Evolutionary conservation across 2,888 invertebrate species (phyloP).

Genomic region (Acronicta psi): DNA sequence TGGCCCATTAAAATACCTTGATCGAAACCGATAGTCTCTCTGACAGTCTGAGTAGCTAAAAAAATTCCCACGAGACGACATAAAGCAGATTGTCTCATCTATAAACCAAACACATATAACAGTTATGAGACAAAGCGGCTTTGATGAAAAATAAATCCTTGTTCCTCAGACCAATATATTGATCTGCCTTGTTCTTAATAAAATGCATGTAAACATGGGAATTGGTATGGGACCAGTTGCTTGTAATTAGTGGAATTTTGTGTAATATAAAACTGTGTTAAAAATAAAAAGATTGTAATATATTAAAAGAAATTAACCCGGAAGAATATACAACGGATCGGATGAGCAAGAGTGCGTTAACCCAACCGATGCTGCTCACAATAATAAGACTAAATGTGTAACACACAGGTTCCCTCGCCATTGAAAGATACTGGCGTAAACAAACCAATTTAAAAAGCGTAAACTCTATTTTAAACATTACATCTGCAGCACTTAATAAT

Average conservation of each 20-base stretch:
- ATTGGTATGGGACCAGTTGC: too few species aligned
- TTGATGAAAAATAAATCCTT: constrained; percentile 40
- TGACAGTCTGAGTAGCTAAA: constrained; percentile 20
- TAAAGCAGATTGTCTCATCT: constrained; percentile 39
- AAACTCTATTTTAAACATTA: constrained; percentile 62
- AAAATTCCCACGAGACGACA: constrained; percentile 54
- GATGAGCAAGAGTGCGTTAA: constrained; percentile 78
- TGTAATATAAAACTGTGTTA: constrained; percentile 7
- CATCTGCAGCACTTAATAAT: constrained; percentile 41
- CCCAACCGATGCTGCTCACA: constrained; percentile 72
- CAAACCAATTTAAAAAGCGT: constrained; percentile 72
- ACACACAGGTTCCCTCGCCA: constrained; percentile 70
- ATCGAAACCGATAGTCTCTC: constrained; percentile 26
- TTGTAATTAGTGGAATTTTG: constrained; percentile 16
- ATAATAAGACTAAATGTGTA: constrained; percentile 76
- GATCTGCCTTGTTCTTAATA: constrained; percentile 17
- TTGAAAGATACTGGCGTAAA: constrained; percentile 74
- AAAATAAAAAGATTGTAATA: constrained; percentile 54
- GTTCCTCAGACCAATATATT: too few species aligned
- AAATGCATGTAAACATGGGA: constrained; percentile 9
- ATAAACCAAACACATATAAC: constrained; percentile 36
- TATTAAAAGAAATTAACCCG: constrained; percentile 67
- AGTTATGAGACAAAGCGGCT: constrained; percentile 42
- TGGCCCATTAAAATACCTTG: constrained; percentile 38
- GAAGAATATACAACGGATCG: constrained; percentile 68